Base-by-base conservation (phyloP, 2,113 vertebrate species). In the Bostrychus sinensis region DNA sequence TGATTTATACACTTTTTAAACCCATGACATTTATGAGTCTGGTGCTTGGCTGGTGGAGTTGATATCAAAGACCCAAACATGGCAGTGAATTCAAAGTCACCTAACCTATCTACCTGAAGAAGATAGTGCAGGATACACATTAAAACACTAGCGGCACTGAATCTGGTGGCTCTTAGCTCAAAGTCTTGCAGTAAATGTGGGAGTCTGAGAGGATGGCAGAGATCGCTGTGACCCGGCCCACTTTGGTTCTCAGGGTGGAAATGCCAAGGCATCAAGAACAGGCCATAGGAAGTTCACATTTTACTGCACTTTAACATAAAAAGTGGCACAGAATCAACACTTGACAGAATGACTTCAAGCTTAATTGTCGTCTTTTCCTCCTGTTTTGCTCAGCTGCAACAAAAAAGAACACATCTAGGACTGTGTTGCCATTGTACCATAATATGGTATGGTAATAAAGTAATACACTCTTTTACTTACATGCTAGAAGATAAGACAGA, bases 311-410 rank as follows among this genome's bases (percentile, higher is more conserved):
- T 34, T 39, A 22, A 16, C 3, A 32, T n/a, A 22, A 14, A 23
- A 62, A 72, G 61, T 62, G 51, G 73, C 56, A 57, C 37, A 34
- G 10, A 17, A 14, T 23, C 17, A 16, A 32, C 45, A n/a, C 34
- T 30, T 41, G 14, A 26, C 46, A 50, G 25, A 28, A 23, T 51
- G 4, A 28, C 22, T 51, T 51, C 20, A 56, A 82, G 11, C 1
- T 73, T 94, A 96, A 53, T 96, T 93, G 5, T 96, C 95, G 41
- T 97, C 95, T 87, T 95, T 95, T 72, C 94, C 95, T 85, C 96
- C 95, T 2, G 95, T 96, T 95, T 93, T 97, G 91, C 96, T 98
- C 75, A 98, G 89, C 96, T 98, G 87, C 25, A 85, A 89, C 78
- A 23, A 2, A 46, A 39, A 50, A 16, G 19, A 30, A 16, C 0